phyloP scores from a whole-genome alignment of 2,113 vertebrate genomes.

The Anguilla japonica region DNA sequence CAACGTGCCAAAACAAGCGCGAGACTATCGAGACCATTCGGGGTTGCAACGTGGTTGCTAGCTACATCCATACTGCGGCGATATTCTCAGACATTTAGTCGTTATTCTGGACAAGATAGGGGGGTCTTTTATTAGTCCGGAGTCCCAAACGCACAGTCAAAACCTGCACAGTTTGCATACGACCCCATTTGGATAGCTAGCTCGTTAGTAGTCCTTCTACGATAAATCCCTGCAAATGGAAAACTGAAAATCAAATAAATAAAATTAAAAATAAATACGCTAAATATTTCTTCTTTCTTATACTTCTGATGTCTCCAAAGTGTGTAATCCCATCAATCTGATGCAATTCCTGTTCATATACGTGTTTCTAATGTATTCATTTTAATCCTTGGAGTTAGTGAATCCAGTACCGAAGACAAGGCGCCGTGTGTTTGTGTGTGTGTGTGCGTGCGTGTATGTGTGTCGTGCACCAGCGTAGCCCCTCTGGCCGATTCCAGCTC shows the following conservation, averaged over 20 bases:
- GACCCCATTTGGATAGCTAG: slow-evolving; percentile 24
- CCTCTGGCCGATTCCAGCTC: slow-evolving; percentile 55
- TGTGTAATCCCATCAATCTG: not conserved
- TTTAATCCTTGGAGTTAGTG: slow-evolving; percentile 2
- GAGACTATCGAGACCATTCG: slow-evolving; percentile 12
- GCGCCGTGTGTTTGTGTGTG: slow-evolving; percentile 53
- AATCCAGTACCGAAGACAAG: slow-evolving; percentile 57
- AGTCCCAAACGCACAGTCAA: slow-evolving; percentile 24
- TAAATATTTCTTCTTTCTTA: not conserved
- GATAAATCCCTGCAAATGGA: slow-evolving; percentile 1
- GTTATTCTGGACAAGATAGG: not conserved
- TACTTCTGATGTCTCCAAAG: not conserved
- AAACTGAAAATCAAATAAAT: not conserved
- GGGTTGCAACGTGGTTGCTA: not conserved
- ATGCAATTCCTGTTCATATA: not conserved
- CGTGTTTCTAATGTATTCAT: not conserved
- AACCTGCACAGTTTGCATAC: slow-evolving; percentile 10
- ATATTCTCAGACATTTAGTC: not conserved
- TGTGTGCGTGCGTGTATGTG: slow-evolving; percentile 17
- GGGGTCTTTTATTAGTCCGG: not conserved
- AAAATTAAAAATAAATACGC: not conserved
- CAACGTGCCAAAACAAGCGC: slow-evolving; percentile 35
- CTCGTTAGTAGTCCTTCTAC: not conserved
- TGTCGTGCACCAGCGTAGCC: slow-evolving; percentile 36
- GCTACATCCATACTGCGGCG: not conserved